Conservation (phyloP, 2,797 vertebrate species). For the Aldrovandia affinis region DNA sequence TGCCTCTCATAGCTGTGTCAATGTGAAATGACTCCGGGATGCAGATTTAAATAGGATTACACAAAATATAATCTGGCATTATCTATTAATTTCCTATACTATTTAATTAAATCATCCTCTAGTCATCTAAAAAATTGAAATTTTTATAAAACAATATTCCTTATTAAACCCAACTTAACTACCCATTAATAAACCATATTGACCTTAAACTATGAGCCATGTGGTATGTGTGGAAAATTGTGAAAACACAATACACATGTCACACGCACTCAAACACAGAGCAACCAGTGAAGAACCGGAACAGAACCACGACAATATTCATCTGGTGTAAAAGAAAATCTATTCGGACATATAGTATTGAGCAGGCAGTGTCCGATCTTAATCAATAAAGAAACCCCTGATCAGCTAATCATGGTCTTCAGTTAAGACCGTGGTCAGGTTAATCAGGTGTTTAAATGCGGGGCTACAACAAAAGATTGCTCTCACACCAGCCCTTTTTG, state of each 20-base stretch:
- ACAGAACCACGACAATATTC: neutral
- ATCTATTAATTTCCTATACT: neutral
- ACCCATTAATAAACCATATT: no score
- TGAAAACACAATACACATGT: neutral
- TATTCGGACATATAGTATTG: no score
- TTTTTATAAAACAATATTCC: neutral
- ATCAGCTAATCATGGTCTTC: neutral
- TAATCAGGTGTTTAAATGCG: neutral
- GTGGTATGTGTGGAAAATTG: neutral
- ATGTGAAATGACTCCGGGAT: neutral
- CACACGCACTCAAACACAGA: neutral
- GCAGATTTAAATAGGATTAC: neutral
- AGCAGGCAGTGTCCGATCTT: neutral
- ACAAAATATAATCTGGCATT: neutral
- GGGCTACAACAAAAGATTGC: neutral
- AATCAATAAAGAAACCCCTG: neutral
- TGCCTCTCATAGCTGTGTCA: neutral
- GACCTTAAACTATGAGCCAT: neutral
- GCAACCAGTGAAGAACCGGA: neutral
- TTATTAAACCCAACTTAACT: no score
- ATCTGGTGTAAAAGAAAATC: no score
- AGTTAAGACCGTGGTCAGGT: neutral
- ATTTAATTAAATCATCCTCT: neutral
- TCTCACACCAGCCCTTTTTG: neutral
- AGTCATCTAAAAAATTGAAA: no score